phyloP scores from a whole-genome alignment of 2,797 vertebrate genomes.

The Bovichtus variegatus region DNA sequence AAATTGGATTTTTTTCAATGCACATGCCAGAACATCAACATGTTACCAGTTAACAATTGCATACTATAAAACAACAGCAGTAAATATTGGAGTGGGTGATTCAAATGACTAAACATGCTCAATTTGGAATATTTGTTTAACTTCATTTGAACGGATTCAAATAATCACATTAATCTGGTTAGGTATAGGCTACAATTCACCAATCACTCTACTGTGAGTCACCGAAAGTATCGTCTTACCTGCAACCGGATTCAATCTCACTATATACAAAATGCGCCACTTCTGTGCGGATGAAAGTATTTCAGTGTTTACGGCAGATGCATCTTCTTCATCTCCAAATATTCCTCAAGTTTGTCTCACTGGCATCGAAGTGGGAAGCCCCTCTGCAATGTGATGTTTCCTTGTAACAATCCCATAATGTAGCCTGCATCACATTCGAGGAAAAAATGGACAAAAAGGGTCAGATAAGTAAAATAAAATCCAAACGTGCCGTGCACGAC shows the following conservation, averaged over 20 bases:
- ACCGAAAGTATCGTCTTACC: constrained; percentile 53
- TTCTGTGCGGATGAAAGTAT: constrained; percentile 12
- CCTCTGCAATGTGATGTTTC: not conserved
- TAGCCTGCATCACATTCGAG: not conserved
- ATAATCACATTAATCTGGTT: not conserved
- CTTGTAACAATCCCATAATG: constrained; percentile 18
- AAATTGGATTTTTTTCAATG: constrained; percentile 1
- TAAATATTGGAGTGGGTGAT: not conserved
- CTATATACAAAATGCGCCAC: constrained; percentile 7
- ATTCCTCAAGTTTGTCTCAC: constrained; percentile 45
- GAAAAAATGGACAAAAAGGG: no score
- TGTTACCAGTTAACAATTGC: not conserved
- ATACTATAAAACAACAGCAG: not conserved
- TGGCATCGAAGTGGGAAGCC: constrained; percentile 16
- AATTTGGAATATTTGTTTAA: not conserved
- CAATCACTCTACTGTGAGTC: not conserved
- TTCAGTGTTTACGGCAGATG: constrained; percentile 3
- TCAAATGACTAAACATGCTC: not conserved
- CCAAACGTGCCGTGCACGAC: not conserved
- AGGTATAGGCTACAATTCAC: not conserved
- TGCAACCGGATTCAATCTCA: constrained; percentile 14
- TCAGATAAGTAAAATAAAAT: not conserved
- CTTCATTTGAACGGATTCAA: not conserved
- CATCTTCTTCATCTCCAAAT: constrained; percentile 18
- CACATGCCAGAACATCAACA: not conserved